Evolutionary conservation across 2,797 vertebrate species (phyloP), one percentile per base, ranked within the genome.

Genomic region (Characodon lateralis): DNA sequence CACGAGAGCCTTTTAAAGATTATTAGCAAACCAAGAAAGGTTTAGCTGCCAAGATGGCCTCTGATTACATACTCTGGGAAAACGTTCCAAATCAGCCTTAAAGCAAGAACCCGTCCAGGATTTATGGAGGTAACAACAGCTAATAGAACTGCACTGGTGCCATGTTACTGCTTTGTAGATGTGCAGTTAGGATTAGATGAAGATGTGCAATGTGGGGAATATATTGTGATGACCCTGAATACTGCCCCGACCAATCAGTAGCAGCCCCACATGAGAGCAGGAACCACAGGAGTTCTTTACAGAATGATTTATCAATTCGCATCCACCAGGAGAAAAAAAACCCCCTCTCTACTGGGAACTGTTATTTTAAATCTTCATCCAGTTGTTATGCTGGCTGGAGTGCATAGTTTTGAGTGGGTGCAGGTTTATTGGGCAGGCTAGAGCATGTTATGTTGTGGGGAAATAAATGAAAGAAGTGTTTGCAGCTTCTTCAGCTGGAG

Each of bases 321-420:
- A 24, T 73, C 81, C 89, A 85, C 87, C 83, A 89, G 83, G 83
- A 88, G 82, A 83, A 84, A 83, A 89, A 83, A 85, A 80, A 83
- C 28, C 28, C 58, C 80, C 53, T 84, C 79, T 89, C 88, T 79
- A 74, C 75, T 55, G 88, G 80, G 86, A 90, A 80, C 83, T 16
- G 78, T 90, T 92, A 87, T 90, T 92, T 92, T 87, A 91, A 88
- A 88, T 92, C 90, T 93, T 91, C 89, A 86, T 89, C 86, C 89
- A 92, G 6, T 91, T 88, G 81, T 85, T 84, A 79, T 43, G 82
- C 83, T 89, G 69, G 75, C 83, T 81, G 80, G 69, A 78, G 43
- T 43, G 70, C 28, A 35, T 63, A 39, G 71, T 59, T 72, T 39
- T 63, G 66, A 72, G 58, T 41, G 46, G 55, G 69, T 12, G 41